Conservation (phyloP, 2,888 invertebrate species). For the Creontiades dilutus region DNA sequence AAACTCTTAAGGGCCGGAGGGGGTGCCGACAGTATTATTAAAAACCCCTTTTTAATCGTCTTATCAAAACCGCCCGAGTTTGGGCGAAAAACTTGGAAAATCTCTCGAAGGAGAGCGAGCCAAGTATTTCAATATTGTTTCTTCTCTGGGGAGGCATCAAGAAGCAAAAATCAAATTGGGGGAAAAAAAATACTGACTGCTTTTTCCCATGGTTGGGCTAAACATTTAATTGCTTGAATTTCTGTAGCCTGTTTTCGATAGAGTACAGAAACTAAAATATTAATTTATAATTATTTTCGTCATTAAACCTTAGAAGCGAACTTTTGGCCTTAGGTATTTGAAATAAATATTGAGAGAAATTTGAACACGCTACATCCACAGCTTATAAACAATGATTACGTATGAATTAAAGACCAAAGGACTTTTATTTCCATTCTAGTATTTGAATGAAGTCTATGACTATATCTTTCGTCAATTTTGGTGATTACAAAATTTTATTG, state of each 20-base stretch:
- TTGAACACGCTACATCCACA: too few species aligned
- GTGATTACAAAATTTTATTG: too few species aligned
- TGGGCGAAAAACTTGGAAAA: constrained; percentile 54
- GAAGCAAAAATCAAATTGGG: not conserved
- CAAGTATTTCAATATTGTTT: constrained; percentile 70
- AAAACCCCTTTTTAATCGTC: constrained; percentile 67
- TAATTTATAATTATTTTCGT: too few species aligned
- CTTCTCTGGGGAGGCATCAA: not conserved
- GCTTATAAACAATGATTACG: too few species aligned
- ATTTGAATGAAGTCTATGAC: too few species aligned
- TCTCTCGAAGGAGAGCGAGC: constrained; percentile 37
- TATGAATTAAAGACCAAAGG: too few species aligned
- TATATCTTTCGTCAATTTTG: too few species aligned
- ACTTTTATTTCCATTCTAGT: too few species aligned
- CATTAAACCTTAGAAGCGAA: too few species aligned
- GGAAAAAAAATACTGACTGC: not conserved
- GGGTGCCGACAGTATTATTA: constrained; percentile 44
- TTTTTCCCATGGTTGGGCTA: not conserved
- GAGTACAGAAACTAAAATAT: not conserved
- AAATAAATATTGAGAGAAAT: too few species aligned
- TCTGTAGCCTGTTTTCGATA: not conserved
- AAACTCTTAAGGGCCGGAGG: not conserved
- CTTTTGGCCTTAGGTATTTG: too few species aligned
- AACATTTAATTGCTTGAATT: not conserved
- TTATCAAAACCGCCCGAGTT: constrained; percentile 67